Evolutionary conservation across 2,888 invertebrate species (phyloP), one percentile per base, ranked within the genome.

Genomic region (Heliconius sara): DNA sequence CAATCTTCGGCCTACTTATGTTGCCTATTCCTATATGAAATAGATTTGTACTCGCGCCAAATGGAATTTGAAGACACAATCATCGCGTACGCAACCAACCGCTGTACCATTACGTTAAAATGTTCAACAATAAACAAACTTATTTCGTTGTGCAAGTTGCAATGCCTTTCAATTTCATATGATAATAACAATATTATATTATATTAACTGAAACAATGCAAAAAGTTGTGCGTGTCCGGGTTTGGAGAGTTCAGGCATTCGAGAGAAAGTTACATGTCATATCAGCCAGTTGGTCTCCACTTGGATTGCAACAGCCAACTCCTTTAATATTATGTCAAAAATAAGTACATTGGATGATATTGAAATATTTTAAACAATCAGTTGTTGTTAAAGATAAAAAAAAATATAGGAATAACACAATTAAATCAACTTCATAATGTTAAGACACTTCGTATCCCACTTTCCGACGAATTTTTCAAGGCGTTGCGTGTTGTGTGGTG

Each of bases 171-270:
- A 90, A 90, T 92, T 92, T 92, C 91, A 87, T 89, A 85, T 84
- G 87, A 88, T 89, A 90, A 91, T 92, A 91, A 91, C 89, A 91
- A 91, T 90, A 92, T 89, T 88, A 91, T 90, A 92, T 89, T 88
- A 86, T 88, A 91, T 91, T 90, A 91, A 91, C 89, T 90, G 91
- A 93, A 92, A 93, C 93, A 93, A 92, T 92, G 90, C 89, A 89
- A 89, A 89, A 90, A 89, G 83, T 86, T 82, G 87, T 83, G 86
- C 84, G 91, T 70, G 70, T 92, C 93, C 93, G 93, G 93, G 91
- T 92, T 70, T 87, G 90, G 87, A 87, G 85, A 85, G 88, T 88
- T 87, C 86, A 87, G 84, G 86, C 86, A 87, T 85, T 83, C 86
- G 85, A 91, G 93, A 91, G 93, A 94, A 93, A 93, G 93, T 92